Evolutionary conservation across 2,888 invertebrate species (phyloP).

Genomic region (Alviniconcha strummeri): DNA sequence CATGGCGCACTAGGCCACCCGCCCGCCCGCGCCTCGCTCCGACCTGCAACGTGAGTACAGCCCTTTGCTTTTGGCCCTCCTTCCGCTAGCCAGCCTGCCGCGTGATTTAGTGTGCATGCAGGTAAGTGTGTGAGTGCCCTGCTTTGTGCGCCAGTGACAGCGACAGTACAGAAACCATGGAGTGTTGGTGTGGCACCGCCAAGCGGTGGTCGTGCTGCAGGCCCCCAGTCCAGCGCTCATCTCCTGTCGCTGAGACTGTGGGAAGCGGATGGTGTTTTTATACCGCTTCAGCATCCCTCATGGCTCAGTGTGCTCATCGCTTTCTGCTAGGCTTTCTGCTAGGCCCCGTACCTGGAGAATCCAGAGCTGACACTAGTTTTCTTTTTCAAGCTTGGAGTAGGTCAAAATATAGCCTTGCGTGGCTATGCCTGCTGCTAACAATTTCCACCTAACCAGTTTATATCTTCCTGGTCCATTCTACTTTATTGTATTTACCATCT

Average conservation of each 20-base stretch:
- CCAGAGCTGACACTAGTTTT: no score
- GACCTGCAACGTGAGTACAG: slow-evolving; percentile 2
- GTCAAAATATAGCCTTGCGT: background rate
- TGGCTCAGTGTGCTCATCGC: no score
- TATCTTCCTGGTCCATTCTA: background rate
- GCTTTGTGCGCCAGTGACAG: background rate
- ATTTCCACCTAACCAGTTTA: background rate
- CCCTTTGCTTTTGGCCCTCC: background rate
- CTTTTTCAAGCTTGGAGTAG: no score
- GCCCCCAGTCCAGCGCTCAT: no score
- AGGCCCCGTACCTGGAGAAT: no score
- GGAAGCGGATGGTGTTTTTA: no score
- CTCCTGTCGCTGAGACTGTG: no score
- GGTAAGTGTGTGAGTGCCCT: background rate
- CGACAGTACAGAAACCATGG: background rate
- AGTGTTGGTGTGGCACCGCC: background rate
- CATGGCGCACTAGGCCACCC: slow-evolving; percentile 51
- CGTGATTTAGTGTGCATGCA: background rate
- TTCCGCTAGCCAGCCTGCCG: background rate
- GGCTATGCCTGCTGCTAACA: background rate
- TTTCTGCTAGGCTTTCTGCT: no score
- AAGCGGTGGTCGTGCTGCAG: no score
- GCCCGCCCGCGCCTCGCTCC: background rate
- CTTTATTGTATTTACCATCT: no score
- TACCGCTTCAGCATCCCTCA: no score